These are phyloP conservation scores for Meandrusa payeni DNA, from an alignment of 2,888 invertebrate genomes.

Conservation along the genomic window DNA sequence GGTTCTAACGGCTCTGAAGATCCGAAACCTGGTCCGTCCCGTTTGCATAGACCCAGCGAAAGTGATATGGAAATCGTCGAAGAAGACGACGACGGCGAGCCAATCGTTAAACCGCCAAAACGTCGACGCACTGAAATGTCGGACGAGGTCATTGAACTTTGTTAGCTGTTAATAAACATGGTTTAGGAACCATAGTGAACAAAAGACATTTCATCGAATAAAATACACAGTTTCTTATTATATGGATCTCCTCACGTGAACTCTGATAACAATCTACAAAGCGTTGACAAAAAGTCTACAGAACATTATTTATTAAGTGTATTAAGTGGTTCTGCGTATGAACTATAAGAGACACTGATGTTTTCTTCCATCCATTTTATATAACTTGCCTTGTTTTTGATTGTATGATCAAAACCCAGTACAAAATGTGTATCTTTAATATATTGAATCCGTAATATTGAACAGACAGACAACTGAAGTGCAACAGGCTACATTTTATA, in stretches of 20 bases:
- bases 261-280: neutral
- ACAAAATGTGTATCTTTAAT: too few relatives aligned
- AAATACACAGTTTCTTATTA: too few relatives aligned
- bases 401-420: too few relatives aligned
- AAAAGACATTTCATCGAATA: neutral
- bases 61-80: conserved; percentile 76
- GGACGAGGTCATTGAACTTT: conserved; percentile 64
- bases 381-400: neutral
- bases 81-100: conserved; percentile 61
- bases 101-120: conserved; percentile 59
- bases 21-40: conserved; percentile 66
- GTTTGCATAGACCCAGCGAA: conserved; percentile 58
- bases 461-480: too few relatives aligned
- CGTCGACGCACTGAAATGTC: conserved; percentile 59
- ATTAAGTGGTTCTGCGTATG: too few relatives aligned
- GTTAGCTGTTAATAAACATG: conserved; percentile 39
- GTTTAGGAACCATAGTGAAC: conserved; percentile 17
- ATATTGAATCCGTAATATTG: too few relatives aligned
- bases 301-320: too few relatives aligned
- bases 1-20: conserved; percentile 58
- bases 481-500: too few relatives aligned
- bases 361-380: too few relatives aligned
- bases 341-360: too few relatives aligned
- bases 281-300: neutral
- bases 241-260: neutral